Conservation (phyloP, 2,797 vertebrate genomes). For the Halcyon smyrnensis region DNA sequence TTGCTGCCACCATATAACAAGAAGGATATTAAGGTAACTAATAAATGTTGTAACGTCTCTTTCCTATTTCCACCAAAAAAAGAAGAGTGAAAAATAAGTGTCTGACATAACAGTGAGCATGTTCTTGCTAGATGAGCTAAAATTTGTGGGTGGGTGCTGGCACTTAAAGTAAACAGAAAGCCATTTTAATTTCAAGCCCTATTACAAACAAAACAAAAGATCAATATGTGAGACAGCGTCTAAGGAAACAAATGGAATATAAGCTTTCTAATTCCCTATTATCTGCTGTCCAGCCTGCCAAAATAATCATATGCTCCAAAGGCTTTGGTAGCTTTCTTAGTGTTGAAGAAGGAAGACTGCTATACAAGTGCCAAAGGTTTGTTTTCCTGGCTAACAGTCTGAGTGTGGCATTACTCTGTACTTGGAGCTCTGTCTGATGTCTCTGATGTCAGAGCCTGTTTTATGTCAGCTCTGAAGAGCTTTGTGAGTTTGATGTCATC, state of each 20-base stretch:
- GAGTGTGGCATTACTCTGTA: not conserved
- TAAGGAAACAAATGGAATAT: not conserved
- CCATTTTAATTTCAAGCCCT: slow-evolving; percentile 51
- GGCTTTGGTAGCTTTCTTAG: not conserved
- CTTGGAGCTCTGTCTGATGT: not conserved
- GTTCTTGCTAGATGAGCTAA: not conserved
- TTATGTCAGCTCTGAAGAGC: not conserved
- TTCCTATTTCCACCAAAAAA: not conserved
- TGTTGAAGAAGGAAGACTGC: not conserved
- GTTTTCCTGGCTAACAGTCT: not conserved
- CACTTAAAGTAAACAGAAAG: slow-evolving; percentile 23
- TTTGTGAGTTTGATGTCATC: not conserved
- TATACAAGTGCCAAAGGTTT: not conserved
- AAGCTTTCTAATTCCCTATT: not conserved
- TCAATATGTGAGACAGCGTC: not conserved
- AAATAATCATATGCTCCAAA: not conserved
- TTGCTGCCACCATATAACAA: not conserved
- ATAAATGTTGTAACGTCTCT: not conserved
- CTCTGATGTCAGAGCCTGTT: not conserved
- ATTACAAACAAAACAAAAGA: slow-evolving; percentile 19
- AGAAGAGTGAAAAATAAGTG: not conserved
- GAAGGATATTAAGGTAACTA: not conserved
- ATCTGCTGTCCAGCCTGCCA: not conserved
- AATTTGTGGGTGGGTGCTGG: not conserved
- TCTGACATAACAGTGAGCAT: not conserved